A percentile compares a stretch with the other conserved stretches of the same genome.
These are phyloP conservation scores for Epizoanthus rinbou DNA, from an alignment of 92 coral and sea anemone species.

Conservation along the genomic window DNA sequence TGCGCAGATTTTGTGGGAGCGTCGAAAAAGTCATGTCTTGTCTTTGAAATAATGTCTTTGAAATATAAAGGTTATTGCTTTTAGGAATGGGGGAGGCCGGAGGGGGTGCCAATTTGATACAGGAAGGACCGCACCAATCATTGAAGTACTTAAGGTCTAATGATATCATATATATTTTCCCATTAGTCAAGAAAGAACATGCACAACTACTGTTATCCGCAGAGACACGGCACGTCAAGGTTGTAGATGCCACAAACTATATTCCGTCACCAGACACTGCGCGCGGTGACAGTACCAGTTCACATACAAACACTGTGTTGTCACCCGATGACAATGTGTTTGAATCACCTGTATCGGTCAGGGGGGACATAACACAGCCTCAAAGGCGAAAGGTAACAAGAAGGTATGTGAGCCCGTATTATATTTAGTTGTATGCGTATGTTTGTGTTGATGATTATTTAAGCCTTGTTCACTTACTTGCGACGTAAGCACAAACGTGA, in stretches of 20 bases:
- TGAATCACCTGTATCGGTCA: slow-evolving; percentile 49
- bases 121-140: too few species aligned
- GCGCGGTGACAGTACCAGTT: background rate
- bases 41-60: too few species aligned
- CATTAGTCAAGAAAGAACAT: slow-evolving; percentile 71
- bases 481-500: too few species aligned
- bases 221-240: slow-evolving; percentile 92
- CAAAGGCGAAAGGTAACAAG: slow-evolving; percentile 64
- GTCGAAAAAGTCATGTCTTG: background rate
- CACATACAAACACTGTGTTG: background rate
- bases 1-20: background rate
- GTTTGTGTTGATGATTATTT: too few species aligned
- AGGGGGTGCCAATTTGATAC: too few species aligned
- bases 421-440: background rate
- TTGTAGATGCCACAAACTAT: slow-evolving; percentile 87
- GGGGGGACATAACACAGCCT: slow-evolving; percentile 12
- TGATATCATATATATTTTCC: background rate
- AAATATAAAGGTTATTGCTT: too few species aligned
- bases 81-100: too few species aligned
- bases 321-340: slow-evolving; percentile 47
- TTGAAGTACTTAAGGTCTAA: background rate
- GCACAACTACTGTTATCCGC: slow-evolving; percentile 69
- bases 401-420: slow-evolving; percentile 50
- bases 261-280: slow-evolving; percentile 71
- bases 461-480: too few species aligned